Evolutionary conservation across 2,888 invertebrate species (phyloP).

Genomic region (Pilophorus perplexus): DNA sequence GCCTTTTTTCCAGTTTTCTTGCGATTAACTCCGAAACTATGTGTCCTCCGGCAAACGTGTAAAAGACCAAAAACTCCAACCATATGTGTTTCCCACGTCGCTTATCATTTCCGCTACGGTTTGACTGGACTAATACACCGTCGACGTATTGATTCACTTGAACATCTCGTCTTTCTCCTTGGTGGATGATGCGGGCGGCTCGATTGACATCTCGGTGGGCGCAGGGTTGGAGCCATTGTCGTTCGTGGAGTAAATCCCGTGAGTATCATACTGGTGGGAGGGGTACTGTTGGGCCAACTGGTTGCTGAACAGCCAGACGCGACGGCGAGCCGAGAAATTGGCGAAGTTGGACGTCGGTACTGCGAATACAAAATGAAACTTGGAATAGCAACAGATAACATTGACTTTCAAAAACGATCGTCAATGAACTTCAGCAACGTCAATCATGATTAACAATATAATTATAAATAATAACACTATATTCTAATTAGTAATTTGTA

Average conservation of each 20-base stretch:
- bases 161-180: conserved; percentile 53
- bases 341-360: conserved; percentile 31
- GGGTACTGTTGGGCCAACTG: conserved; percentile 40
- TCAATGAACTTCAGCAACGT: background rate
- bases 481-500: background rate
- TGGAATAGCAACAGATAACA: too few species aligned
- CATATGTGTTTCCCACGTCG: too few species aligned
- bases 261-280: conserved; percentile 15
- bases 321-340: conserved; percentile 42
- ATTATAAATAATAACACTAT: background rate
- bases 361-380: background rate
- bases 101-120: too few species aligned
- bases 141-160: conserved; percentile 50
- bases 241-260: conserved; percentile 31
- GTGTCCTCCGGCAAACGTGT: too few species aligned
- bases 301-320: conserved; percentile 45
- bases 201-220: conserved; percentile 23
- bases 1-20: conserved; percentile 18
- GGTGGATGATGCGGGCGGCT: conserved; percentile 50
- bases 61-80: too few species aligned
- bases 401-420: too few species aligned
- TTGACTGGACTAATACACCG: too few species aligned
- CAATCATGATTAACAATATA: background rate
- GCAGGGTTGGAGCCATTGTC: conserved; percentile 25
- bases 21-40: too few species aligned